Evolutionary conservation across 2,888 invertebrate species (phyloP).

Genomic region (Pheosia tremula): DNA sequence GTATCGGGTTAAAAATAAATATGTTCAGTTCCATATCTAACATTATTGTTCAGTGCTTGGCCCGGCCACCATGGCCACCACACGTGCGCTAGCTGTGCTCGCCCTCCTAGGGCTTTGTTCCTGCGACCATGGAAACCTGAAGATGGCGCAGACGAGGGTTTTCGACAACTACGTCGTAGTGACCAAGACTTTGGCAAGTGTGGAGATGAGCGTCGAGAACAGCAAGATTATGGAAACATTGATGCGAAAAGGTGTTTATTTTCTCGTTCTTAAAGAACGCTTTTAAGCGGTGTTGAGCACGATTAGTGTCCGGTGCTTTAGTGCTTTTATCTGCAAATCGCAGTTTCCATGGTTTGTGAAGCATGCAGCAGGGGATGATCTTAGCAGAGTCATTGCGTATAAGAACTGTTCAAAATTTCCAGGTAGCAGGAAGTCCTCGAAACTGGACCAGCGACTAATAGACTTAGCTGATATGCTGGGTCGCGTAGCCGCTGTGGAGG

Average conservation of each 20-base stretch:
- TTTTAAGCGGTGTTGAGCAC: no score
- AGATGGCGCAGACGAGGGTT: neutral
- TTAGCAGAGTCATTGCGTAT: no score
- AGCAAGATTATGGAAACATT: conserved; percentile 16
- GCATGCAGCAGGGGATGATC: no score
- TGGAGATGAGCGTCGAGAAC: conserved; percentile 11
- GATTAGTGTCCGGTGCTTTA: no score
- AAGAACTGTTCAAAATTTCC: conserved; percentile 7
- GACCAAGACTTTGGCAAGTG: conserved; percentile 11
- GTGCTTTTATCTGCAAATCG: no score
- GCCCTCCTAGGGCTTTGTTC: neutral
- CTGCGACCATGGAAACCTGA: neutral
- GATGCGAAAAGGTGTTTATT: conserved; percentile 25
- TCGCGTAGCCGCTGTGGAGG: conserved; percentile 84
- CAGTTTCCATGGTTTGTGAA: no score
- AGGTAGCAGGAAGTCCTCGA: conserved; percentile 20
- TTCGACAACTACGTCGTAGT: neutral
- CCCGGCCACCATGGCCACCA: neutral
- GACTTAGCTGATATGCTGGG: conserved; percentile 76
- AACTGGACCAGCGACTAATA: conserved; percentile 26
- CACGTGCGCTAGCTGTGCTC: neutral
- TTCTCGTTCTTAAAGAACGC: neutral
- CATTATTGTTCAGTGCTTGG: conserved; percentile 1
- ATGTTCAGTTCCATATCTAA: neutral
- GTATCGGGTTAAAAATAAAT: neutral